Evolutionary conservation across 2,888 invertebrate species (phyloP), one percentile per base, ranked within the genome.

Genomic region (Euspilapteryx auroguttella): DNA sequence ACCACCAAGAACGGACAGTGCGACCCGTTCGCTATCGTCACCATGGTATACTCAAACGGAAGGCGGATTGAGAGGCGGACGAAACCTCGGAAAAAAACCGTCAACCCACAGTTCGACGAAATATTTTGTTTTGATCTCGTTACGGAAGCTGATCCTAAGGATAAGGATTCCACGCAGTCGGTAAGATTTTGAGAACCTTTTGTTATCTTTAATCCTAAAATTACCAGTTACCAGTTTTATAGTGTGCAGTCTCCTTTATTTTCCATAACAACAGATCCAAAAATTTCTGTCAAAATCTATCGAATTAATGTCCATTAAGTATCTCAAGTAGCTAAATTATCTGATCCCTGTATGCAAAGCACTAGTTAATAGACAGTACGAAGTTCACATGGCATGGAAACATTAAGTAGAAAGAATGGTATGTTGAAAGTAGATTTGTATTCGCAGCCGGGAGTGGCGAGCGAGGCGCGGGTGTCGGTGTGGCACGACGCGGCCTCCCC

Each of bases 1-100:
- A 88, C 92, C 36, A 85, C 92, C 40, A 90, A 89, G 57, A 91
- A 90, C 65, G 91, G 93, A 44, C 85, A 88, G 45, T 94, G 94
- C 76, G 94, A 94, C 71, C 93, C 94, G 9, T 94, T 87, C 65
- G 91, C 90, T 39, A 80, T 86, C 41, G 85, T 91, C 47, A 85
- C 87, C 28, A 85, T 90, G 32, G 78, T 83, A 34, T 89, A 89
- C 63, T 85, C 87, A 34, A 91, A 90, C 64, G 87, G 86, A 35
- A 86, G 89, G 55, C 81, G 85, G 64, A 82, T 88, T 44, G 79
- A 85, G 40, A 86, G 86, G 57, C 82, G 89, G 51, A 93, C 94
- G 20, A 90, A 89, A 64, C 86, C 88, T 35, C 86, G 85, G 57
- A 94, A 92, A 78, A 94, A 94, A 79, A 94, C 93, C 29, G 86